Evolutionary conservation across 2,888 invertebrate genomes (phyloP), one percentile per base, ranked within the genome.

Genomic region (Aphidius colemani): DNA sequence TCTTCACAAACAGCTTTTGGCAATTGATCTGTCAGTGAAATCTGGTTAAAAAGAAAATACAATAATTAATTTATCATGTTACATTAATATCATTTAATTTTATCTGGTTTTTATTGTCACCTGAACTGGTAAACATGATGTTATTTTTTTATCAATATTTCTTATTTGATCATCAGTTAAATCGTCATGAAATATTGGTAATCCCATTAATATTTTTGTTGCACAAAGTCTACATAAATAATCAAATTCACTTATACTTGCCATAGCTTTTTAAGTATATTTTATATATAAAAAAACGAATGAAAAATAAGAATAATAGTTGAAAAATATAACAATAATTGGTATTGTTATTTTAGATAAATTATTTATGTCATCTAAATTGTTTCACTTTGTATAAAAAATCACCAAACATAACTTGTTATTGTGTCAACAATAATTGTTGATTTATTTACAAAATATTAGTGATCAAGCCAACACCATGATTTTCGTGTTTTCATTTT

Each of bases 1-100:
- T 85, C 84, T 67, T 85, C 84, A 70, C 87, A 88, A 5, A 88
- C 83, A 75, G 86, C 84, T 81, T 88, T 88, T 18, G 87, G 87
- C 53, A 87, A 78, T 69, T 85, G 84, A 74, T 87, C 87, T 18
- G 81, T 76, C 76, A 85, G 81, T 53, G 85, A 84, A 41, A 87
- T 84, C 87, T 87, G 69, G 39, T 78, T 79, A 59, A 64, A 69
- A 71, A 68, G n/a, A 48, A 41, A 41, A 2, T 11, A 40, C 4
- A 43, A 62, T 39, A 13, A 7, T 10, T 7, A 51, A 41, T 53
- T 13, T 18, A 41, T 50, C 13, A 60, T 41, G 11, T 59, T 51
- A 2, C 1, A 57, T 9, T 48, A 1, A 41, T 46, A 49, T 41
- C 11, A 39, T 40, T 50, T 13, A n/a, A 43, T 58, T 11, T 13